These are phyloP conservation scores for Ophion slaviceki DNA, from an alignment of 2,888 invertebrate species.

Conservation along the genomic window DNA sequence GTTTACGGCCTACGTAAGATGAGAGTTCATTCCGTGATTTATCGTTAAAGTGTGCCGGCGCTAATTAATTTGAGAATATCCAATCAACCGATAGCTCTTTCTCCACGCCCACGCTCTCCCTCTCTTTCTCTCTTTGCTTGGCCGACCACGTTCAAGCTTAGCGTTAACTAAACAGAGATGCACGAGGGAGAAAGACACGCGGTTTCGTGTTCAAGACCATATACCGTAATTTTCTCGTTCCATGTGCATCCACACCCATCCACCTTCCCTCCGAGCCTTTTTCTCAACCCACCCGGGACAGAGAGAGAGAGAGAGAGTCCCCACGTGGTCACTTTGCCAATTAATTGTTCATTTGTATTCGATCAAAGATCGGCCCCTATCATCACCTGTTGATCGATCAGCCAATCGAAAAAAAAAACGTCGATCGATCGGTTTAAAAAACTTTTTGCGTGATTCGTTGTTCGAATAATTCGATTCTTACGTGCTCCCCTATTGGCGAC, in stretches of 20 bases:
- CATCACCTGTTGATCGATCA: too few species aligned
- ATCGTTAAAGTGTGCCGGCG: slow-evolving; percentile 58
- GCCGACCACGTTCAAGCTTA: not conserved
- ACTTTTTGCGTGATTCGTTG: too few species aligned
- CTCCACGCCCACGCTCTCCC: slow-evolving; percentile 45
- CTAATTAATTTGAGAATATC: slow-evolving; percentile 65
- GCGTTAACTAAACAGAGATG: too few species aligned
- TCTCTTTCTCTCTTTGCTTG: slow-evolving; percentile 36
- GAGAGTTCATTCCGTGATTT: slow-evolving; percentile 39
- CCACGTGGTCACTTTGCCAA: too few species aligned
- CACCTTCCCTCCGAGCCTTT: too few species aligned
- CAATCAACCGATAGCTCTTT: slow-evolving; percentile 54
- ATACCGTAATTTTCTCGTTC: slow-evolving; percentile 35
- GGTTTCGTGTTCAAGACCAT: slow-evolving; percentile 16
- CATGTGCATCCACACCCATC: slow-evolving; percentile 44
- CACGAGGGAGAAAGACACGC: slow-evolving; percentile 5
- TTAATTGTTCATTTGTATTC: too few species aligned
- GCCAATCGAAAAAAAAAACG: too few species aligned
- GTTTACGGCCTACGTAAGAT: slow-evolving; percentile 1
- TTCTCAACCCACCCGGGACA: too few species aligned
- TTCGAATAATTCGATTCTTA: too few species aligned
- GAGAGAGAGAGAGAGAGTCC: too few species aligned
- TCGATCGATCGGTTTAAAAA: too few species aligned
- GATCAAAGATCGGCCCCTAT: too few species aligned
- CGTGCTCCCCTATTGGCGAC: not conserved